A percentile compares a stretch with the other conserved stretches of the same genome.
These are phyloP conservation scores for Heteropelma amictum DNA, from an alignment of 2,888 invertebrate genomes.

Conservation along the genomic window DNA sequence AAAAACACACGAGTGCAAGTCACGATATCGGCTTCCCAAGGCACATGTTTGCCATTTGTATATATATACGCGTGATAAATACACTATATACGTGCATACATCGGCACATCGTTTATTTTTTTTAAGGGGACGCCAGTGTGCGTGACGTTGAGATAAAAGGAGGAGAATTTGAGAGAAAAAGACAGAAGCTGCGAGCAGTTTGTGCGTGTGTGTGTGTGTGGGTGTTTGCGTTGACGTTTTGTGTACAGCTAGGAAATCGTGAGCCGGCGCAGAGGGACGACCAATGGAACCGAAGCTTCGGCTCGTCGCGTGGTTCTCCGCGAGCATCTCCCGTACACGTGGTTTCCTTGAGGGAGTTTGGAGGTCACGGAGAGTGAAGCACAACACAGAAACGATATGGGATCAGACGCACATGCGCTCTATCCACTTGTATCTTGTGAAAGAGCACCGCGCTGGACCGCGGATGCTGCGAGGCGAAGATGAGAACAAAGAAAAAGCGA, in stretches of 20 bases:
- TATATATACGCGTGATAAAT: not conserved
- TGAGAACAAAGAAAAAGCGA: not conserved
- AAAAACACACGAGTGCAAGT: not conserved
- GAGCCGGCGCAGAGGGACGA: conserved; percentile 18
- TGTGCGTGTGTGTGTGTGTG: not conserved
- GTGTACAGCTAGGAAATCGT: not conserved
- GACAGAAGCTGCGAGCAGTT: too few species aligned
- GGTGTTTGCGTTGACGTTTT: not conserved
- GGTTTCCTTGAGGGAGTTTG: conserved; percentile 53
- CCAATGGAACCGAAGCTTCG: conserved; percentile 21
- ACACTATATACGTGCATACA: too few species aligned
- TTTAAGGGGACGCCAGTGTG: too few species aligned
- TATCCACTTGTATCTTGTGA: not conserved
- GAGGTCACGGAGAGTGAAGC: conserved; percentile 57
- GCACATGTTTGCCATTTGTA: not conserved
- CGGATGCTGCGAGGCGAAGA: not conserved
- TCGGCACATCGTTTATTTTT: too few species aligned
- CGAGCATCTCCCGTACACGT: conserved; percentile 62
- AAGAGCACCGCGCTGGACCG: too few species aligned
- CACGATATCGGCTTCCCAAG: not conserved
- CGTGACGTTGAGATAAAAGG: too few species aligned
- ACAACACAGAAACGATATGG: conserved; percentile 17
- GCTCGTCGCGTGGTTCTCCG: conserved; percentile 41
- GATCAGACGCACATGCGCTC: conserved; percentile 33
- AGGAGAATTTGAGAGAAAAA: too few species aligned